Evolutionary conservation across 2,797 vertebrate genomes (phyloP).

Genomic region (Gymnothorax reevesii): DNA sequence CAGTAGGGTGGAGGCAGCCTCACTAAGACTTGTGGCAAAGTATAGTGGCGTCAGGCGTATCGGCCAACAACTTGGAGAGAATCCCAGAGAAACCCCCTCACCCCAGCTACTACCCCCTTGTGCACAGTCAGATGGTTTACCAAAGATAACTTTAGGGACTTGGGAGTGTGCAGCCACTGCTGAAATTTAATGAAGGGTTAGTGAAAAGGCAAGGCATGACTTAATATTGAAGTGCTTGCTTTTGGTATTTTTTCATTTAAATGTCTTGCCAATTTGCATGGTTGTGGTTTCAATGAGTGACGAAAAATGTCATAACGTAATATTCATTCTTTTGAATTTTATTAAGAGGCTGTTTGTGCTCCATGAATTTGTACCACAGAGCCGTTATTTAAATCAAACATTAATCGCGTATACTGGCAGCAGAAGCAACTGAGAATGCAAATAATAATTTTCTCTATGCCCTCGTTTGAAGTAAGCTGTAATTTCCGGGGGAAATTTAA

Average conservation of each 20-base stretch:
- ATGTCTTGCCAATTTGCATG: constrained; percentile 3
- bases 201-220: constrained; percentile 21
- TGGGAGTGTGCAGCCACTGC: constrained; percentile 28
- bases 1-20: background rate
- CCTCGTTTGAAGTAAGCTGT: background rate
- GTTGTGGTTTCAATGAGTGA: background rate
- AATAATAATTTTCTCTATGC: background rate
- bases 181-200: constrained; percentile 20
- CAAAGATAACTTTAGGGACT: constrained; percentile 25
- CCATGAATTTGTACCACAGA: background rate
- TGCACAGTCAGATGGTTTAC: constrained; percentile 34
- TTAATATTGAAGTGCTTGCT: constrained; percentile 21
- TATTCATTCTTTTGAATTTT: background rate
- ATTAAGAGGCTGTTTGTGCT: background rate
- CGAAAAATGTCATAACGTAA: background rate
- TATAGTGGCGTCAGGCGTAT: constrained; percentile 40
- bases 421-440: background rate
- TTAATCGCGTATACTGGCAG: background rate
- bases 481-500: background rate
- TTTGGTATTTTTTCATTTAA: constrained; percentile 9
- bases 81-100: constrained; percentile 33
- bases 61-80: constrained; percentile 29
- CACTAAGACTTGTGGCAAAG: constrained; percentile 25
- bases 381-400: background rate
- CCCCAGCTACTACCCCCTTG: background rate